Evolutionary conservation across 2,888 invertebrate genomes (phyloP).

Genomic region (Hofmannophila pseudospretella): DNA sequence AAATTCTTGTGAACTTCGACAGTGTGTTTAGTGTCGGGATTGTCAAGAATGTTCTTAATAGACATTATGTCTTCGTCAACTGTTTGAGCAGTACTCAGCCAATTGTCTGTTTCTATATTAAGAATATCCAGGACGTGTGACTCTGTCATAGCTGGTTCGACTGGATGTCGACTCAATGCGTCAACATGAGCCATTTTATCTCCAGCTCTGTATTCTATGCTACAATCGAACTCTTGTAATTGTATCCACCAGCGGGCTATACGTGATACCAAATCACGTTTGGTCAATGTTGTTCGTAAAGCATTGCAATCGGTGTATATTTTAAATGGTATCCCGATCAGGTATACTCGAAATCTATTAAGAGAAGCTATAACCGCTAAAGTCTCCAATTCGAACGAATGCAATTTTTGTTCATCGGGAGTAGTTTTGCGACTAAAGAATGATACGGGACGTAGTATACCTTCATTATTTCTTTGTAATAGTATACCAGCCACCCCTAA

Average conservation of each 20-base stretch:
- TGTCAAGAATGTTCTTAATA: constrained; percentile 1
- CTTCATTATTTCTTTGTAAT: constrained; percentile 17
- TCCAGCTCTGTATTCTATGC: constrained; percentile 19
- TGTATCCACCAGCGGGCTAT: constrained; percentile 33
- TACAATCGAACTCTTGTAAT: constrained; percentile 28
- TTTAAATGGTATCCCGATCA: constrained; percentile 12
- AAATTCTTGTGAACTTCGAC: constrained; percentile 14
- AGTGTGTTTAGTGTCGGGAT: neutral
- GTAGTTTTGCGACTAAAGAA: constrained; percentile 14
- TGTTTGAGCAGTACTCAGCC: constrained; percentile 4
- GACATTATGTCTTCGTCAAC: neutral
- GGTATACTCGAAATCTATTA: constrained; percentile 13
- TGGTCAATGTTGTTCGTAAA: constrained; percentile 23
- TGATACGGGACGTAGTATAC: constrained; percentile 4
- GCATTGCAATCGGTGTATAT: constrained; percentile 16
- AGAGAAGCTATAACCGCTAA: constrained; percentile 12
- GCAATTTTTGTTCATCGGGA: constrained; percentile 9
- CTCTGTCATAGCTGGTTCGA: neutral
- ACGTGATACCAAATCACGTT: constrained; percentile 25
- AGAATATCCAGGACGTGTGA: constrained; percentile 3
- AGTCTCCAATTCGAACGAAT: constrained; percentile 11
- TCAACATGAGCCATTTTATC: constrained; percentile 32
- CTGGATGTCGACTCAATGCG: constrained; percentile 3
- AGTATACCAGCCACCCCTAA: constrained; percentile 28
- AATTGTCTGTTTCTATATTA: constrained; percentile 1